phyloP scores from a whole-genome alignment of 2,888 invertebrate species.

The Ommatoiulus sabulosus region DNA sequence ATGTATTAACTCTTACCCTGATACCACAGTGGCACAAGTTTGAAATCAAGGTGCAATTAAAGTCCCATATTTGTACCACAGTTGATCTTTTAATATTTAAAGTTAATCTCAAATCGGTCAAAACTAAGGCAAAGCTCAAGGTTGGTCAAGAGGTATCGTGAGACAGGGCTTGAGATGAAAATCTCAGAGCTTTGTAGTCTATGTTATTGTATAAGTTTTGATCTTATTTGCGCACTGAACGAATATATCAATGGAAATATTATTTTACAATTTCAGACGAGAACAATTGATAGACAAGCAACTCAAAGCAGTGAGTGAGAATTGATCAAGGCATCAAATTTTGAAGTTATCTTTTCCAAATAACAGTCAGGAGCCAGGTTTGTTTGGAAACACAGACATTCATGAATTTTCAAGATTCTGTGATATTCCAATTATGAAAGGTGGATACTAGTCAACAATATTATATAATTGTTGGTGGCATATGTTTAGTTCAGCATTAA shows the following conservation, averaged over 20 bases:
- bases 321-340: background rate
- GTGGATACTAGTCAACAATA: slow-evolving; percentile 14
- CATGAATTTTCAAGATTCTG: background rate
- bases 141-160: too few species aligned
- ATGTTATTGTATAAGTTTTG: background rate
- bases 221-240: background rate
- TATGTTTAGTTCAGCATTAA: too few species aligned
- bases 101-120: too few species aligned
- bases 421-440: background rate
- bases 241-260: background rate
- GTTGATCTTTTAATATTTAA: too few species aligned
- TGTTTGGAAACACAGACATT: background rate
- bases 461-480: too few species aligned
- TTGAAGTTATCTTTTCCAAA: background rate
- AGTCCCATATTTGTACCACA: too few species aligned
- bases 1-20: too few species aligned
- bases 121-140: too few species aligned
- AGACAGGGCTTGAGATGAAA: too few species aligned
- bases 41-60: too few species aligned
- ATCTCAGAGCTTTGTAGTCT: too few species aligned
- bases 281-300: slow-evolving; percentile 41
- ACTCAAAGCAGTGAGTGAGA: slow-evolving; percentile 42
- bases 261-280: background rate
- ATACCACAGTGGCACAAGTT: too few species aligned
- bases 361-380: background rate